Base-by-base conservation (phyloP, 2,113 vertebrate species). In the Lethenteron reissneri region DNA sequence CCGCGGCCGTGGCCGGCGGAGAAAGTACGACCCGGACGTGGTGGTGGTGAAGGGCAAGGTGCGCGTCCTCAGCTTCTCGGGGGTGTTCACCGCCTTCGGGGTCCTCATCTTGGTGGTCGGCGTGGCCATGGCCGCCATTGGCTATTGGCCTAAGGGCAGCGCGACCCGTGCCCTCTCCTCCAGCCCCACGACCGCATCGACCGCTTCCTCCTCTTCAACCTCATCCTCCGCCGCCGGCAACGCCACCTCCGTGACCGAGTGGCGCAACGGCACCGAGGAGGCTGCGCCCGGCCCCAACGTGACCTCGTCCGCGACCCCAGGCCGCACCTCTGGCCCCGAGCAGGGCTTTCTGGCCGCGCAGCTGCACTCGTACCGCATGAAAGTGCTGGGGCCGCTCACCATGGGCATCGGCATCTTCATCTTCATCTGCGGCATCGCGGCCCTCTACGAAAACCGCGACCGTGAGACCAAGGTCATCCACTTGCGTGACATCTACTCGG, bases 361-460 rank as follows among this genome's bases (percentile, higher is more conserved):
- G 15, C 76, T 90, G 70, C 90, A 91, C 78, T 97, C 94, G 0
- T 85, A 95, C 75, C 87, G 88, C 77, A 97, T 99, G 94, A 99
- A 95, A 79, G 96, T 99, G 90, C 78, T 97, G 1, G 94, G 94
- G 15, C 94, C 94, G 1, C 97, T 99, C 78, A 99, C 92, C 1
- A 99, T 99, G 94, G 94, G 94, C 72, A 96, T 99, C 3, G 94
- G 94, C 70, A 99, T 99, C 74, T 99, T 99, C 75, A 95, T 99
- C 76, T 97, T 97, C 75, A 99, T 99, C 76, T 97, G 94, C 2
- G 94, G 92, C 2, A 99, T 97, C 57, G 94, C 94, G 73, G 94
- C 97, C 74, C 86, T 99, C 19, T 92, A 97, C 9, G 94, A 99
- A 78, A 99, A 99, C 79, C 84, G 94, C 73, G 94, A 99, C 81